These are phyloP conservation scores for Protonibea diacanthus DNA, from an alignment of 2,797 vertebrate genomes.

Conservation along the genomic window DNA sequence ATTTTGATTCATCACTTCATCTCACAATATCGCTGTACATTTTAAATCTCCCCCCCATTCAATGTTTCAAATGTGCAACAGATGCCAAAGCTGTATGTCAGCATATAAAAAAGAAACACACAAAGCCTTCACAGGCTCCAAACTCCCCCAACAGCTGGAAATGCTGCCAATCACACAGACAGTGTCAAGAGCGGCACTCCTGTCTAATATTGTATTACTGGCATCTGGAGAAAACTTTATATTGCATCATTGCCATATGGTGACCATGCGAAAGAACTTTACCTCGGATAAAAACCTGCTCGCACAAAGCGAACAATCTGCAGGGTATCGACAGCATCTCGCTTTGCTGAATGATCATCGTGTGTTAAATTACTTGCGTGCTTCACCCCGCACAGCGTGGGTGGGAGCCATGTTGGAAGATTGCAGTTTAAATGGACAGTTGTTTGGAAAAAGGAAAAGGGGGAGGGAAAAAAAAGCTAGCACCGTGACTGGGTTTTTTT, in stretches of 20 bases:
- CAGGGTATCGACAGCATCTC: conserved; percentile 49
- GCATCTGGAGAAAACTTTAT: conserved; percentile 63
- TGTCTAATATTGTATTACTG: conserved; percentile 26
- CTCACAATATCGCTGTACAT: conserved; percentile 21
- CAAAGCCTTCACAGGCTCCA: conserved; percentile 23
- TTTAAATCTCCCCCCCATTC: conserved; percentile 38
- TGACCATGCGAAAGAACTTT: conserved; percentile 38
- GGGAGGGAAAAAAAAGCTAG: neutral
- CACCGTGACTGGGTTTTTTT: conserved; percentile 22
- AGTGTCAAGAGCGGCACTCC: conserved; percentile 49
- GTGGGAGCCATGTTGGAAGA: conserved; percentile 39
- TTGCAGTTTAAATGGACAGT: conserved; percentile 52
- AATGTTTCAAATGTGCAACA: conserved; percentile 55
- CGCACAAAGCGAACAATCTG: conserved; percentile 45
- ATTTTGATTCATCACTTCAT: conserved; percentile 20
- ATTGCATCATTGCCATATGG: conserved; percentile 50
- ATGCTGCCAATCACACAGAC: conserved; percentile 61
- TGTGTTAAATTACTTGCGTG: conserved; percentile 54
- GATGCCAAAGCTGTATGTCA: conserved; percentile 62
- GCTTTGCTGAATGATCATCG: conserved; percentile 58
- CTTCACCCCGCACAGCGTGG: conserved; percentile 56
- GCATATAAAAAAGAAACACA: conserved; percentile 27
- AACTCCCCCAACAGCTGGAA: conserved; percentile 66
- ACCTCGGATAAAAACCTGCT: conserved; percentile 39
- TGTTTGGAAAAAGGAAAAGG: conserved; percentile 29